A percentile compares a stretch with the other conserved stretches of the same genome.
Conservation (phyloP, 2,888 invertebrate species). For the Clitarchus hookeri region DNA sequence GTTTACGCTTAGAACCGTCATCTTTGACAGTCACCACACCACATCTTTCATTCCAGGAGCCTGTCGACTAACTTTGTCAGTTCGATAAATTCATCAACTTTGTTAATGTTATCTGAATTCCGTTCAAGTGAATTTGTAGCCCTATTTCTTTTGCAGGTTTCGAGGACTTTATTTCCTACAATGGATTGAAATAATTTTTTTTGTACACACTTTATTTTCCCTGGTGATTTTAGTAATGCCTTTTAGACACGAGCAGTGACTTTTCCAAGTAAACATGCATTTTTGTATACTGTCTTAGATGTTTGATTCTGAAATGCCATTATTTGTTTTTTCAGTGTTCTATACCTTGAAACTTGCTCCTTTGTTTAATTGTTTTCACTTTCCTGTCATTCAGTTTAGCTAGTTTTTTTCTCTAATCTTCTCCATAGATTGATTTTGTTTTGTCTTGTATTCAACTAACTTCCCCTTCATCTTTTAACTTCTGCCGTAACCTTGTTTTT, state of each 20-base stretch:
- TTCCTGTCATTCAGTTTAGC: background rate
- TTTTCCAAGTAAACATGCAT: constrained; percentile 10
- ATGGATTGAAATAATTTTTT: constrained; percentile 16
- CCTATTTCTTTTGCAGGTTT: background rate
- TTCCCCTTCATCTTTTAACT: constrained; percentile 17
- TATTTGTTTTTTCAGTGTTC: background rate
- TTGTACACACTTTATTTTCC: background rate
- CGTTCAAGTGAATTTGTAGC: background rate
- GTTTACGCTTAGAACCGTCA: constrained; percentile 24
- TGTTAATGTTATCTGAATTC: background rate
- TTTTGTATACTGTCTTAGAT: background rate
- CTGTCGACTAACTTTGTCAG: constrained; percentile 30
- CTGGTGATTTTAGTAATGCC: constrained; percentile 19
- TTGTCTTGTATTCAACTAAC: constrained; percentile 19
- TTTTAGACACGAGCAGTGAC: background rate
- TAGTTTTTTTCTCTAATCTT: background rate
- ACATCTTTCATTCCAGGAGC: constrained; percentile 35
- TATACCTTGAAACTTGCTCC: background rate
- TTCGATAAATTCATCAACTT: background rate
- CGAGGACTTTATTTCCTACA: background rate
- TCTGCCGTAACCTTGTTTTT: constrained; percentile 16
- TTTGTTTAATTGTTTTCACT: background rate
- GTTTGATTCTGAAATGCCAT: background rate
- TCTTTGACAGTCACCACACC: constrained; percentile 29
- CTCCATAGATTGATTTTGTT: constrained; percentile 11